Percentiles rank a stretch among this genome's conserved stretches.
Evolutionary conservation across 1,140 invertebrate genomes (phyloP).

Genomic region (Caenorhabditis tropicalis): DNA sequence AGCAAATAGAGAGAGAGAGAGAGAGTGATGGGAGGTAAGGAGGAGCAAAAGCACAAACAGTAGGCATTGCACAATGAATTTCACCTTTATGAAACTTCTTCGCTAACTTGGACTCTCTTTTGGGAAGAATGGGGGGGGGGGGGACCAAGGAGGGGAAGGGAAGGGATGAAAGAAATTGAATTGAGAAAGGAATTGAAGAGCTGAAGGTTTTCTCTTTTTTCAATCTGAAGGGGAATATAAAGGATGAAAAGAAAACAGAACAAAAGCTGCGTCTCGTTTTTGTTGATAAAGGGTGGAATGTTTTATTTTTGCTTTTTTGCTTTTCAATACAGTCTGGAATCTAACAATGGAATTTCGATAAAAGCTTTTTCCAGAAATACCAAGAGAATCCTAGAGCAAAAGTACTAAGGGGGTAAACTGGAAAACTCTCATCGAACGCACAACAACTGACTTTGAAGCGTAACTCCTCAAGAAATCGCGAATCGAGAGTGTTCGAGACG

Average conservation of each 20-base stretch:
- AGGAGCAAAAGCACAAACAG: slow-evolving; percentile 35
- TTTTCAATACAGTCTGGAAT: too few relatives aligned
- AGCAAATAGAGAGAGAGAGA: neutral
- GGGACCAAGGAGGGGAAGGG: neutral
- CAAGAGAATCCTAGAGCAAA: too few relatives aligned
- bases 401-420: neutral
- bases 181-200: neutral
- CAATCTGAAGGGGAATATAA: neutral
- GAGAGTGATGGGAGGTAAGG: neutral
- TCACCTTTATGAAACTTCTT: neutral
- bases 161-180: neutral
- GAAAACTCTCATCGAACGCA: slow-evolving; percentile 9
- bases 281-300: too few relatives aligned
- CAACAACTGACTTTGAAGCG: slow-evolving; percentile 33
- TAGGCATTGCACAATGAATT: slow-evolving; percentile 35
- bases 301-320: too few relatives aligned
- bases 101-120: neutral
- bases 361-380: too few relatives aligned
- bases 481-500: neutral
- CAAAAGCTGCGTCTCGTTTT: too few relatives aligned
- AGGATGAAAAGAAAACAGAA: neutral
- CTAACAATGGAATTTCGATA: too few relatives aligned
- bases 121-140: neutral
- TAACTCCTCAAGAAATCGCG: slow-evolving; percentile 18
- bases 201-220: neutral